Base-by-base conservation (phyloP, 2,113 vertebrate genomes). In the Dromiciops gliroides region DNA sequence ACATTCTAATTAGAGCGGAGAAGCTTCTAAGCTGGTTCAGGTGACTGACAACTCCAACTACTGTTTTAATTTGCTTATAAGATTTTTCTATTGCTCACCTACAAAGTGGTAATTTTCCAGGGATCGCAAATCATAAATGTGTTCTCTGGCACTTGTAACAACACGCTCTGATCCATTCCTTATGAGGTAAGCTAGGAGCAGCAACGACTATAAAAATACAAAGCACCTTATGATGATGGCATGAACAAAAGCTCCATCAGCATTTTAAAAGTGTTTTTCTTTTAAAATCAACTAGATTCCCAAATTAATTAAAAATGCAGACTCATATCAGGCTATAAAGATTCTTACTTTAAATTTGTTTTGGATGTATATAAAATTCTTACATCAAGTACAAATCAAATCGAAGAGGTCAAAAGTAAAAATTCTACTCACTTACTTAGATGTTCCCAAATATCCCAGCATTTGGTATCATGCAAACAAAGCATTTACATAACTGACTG, bases 31-130 rank as follows among this genome's bases (percentile, higher is more conserved):
- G 97, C 98, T 98, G 98, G 98, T 98, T 98, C 98, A 98, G 98
- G 98, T 99, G 99, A 99, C 98, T 99, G 98, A 99, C 98, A 98
- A 99, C 98, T 98, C 98, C 98, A 98, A 98, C 98, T 98, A 98
- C 98, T 98, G 98, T 98, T 99, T 99, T 99, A 99, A 99, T 99
- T 99, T 99, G 98, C 98, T 99, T 98, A 98, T 98, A 98, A 98
- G 98, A 98, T 98, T 99, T 98, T 98, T 98, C 98, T 98, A 98
- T 98, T 97, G 98, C 99, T 99, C 99, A 99, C 99, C 99, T 98
- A 99, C 99, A 99, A 99, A 99, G 98, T 99, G 99, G 98, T 99
- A 99, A 99, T 99, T 99, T 99, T 99, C 99, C 98, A 99, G 99
- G 96, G 99, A 99, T 98, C 99, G 99, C 98, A 99, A 99, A 99